Conservation (phyloP, 2,888 invertebrate genomes). For the Dryomyza anilis region DNA sequence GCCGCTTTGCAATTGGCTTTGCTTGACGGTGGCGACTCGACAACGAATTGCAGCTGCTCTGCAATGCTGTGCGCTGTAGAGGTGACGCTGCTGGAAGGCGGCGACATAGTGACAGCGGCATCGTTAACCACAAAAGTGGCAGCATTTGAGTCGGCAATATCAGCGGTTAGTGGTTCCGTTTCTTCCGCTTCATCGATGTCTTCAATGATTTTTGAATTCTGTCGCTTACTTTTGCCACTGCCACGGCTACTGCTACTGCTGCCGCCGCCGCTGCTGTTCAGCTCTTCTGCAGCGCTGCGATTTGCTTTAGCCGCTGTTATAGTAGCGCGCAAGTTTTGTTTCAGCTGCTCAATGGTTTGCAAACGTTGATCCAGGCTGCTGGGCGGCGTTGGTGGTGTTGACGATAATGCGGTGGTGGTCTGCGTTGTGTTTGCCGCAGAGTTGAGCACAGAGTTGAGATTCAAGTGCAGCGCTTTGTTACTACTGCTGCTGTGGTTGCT, state of each 20-base stretch:
- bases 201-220: too few species aligned
- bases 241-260: too few species aligned
- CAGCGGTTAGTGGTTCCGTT: too few species aligned
- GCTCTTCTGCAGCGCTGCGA: too few species aligned
- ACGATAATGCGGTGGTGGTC: background rate
- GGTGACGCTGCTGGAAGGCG: background rate
- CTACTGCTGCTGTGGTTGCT: background rate
- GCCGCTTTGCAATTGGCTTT: constrained; percentile 25
- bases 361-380: constrained; percentile 28
- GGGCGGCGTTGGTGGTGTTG: background rate
- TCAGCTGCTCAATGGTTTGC: constrained; percentile 32
- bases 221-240: too few species aligned
- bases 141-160: too few species aligned
- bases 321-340: constrained; percentile 28
- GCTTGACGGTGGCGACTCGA: constrained; percentile 27
- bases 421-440: constrained; percentile 11
- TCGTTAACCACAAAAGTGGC: too few species aligned
- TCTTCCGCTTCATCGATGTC: too few species aligned
- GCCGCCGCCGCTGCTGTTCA: too few species aligned
- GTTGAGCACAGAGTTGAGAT: constrained; percentile 28
- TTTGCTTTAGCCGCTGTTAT: constrained; percentile 31
- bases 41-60: constrained; percentile 35
- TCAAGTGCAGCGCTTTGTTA: constrained; percentile 13
- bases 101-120: background rate
- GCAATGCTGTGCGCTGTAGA: constrained; percentile 22